These are phyloP conservation scores for Xiphorhynchus erythropygius DNA, from an alignment of 2,797 vertebrate species.

Conservation along the genomic window DNA sequence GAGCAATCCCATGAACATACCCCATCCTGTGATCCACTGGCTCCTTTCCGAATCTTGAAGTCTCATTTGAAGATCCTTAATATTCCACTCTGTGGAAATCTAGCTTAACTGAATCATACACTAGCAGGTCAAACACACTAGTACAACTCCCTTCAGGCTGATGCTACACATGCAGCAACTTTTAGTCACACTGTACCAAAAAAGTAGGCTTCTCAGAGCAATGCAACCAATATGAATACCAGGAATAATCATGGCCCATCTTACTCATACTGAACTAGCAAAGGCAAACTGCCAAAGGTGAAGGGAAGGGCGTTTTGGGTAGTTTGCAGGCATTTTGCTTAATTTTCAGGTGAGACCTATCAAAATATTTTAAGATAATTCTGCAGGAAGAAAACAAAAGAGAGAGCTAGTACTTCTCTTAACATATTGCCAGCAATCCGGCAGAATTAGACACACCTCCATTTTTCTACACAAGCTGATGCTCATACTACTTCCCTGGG, in stretches of 20 bases:
- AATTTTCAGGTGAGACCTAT: background rate
- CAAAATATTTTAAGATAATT: background rate
- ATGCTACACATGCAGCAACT: background rate
- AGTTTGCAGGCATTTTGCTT: background rate
- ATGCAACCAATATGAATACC: background rate
- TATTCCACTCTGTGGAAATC: background rate
- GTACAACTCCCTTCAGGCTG: background rate
- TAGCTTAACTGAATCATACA: background rate
- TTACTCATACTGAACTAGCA: background rate
- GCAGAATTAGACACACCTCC: background rate
- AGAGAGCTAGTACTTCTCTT: background rate
- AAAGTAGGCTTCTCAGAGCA: background rate
- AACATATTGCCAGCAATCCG: background rate
- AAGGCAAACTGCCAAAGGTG: background rate
- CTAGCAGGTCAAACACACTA: background rate
- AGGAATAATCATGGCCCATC: background rate
- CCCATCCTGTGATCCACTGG: background rate
- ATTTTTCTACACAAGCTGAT: background rate
- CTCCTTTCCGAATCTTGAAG: background rate
- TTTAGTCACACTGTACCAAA: background rate
- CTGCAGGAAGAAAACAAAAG: background rate
- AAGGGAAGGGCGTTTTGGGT: background rate
- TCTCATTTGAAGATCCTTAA: background rate
- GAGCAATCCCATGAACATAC: background rate
- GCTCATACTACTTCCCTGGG: background rate